phyloP scores from a whole-genome alignment of 2,888 invertebrate genomes.

The Drosophila fulvimacula region DNA sequence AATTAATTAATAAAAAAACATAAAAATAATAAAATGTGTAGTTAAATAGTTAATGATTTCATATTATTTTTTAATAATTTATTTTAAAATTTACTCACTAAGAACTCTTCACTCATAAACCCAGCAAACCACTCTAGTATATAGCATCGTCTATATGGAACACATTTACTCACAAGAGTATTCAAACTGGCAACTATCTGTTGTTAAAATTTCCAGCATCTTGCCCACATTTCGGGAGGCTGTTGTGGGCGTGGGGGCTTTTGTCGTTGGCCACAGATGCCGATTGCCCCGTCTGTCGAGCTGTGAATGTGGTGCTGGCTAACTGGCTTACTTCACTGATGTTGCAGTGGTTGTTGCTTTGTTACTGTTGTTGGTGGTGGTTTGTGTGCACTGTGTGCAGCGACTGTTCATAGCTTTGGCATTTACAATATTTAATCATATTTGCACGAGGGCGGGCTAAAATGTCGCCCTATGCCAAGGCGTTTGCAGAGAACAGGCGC shows the following conservation, averaged over 20 bases:
- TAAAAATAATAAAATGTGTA: too few species aligned
- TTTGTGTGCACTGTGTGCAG: constrained; percentile 4
- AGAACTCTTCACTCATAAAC: background rate
- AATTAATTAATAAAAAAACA: too few species aligned
- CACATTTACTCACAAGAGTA: too few species aligned
- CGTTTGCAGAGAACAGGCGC: constrained; percentile 32
- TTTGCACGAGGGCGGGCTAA: constrained; percentile 53
- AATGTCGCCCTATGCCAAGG: constrained; percentile 26
- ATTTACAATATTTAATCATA: constrained; percentile 79
- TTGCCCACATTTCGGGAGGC: constrained; percentile 15
- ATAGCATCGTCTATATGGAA: background rate
- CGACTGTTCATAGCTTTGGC: constrained; percentile 59
- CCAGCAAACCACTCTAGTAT: background rate
- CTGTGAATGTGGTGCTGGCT: constrained; percentile 20
- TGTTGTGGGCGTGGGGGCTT: constrained; percentile 17
- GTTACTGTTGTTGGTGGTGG: constrained; percentile 10
- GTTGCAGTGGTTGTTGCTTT: constrained; percentile 5
- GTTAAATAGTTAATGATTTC: too few species aligned
- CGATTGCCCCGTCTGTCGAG: constrained; percentile 20
- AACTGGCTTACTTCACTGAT: constrained; percentile 12
- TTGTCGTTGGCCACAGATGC: constrained; percentile 20
- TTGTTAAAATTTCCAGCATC: background rate
- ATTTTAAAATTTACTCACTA: too few species aligned
- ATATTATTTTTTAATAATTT: too few species aligned
- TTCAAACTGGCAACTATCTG: background rate